Evolutionary conservation across 2,113 vertebrate species (phyloP).

Genomic region (Cyanoramphus novaezelandiae): DNA sequence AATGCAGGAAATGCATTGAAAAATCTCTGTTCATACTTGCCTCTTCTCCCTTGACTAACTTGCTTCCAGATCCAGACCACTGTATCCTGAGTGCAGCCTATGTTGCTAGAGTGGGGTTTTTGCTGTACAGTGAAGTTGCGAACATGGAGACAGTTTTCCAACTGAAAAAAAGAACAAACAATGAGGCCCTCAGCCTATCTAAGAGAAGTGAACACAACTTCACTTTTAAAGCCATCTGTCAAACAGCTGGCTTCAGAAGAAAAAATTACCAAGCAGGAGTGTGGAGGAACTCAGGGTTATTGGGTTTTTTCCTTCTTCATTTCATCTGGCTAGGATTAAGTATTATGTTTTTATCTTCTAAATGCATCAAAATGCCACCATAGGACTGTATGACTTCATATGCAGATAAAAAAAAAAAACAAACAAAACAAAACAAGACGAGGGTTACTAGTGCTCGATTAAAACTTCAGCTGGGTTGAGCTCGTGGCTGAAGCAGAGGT

Average conservation of each 20-base stretch:
- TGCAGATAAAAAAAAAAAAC: background rate
- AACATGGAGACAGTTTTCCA: background rate
- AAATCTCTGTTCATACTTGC: background rate
- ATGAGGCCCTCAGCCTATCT: background rate
- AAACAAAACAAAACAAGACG: background rate
- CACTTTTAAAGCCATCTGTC: slow-evolving; percentile 47
- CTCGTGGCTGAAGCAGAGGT: background rate
- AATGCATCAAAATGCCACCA: slow-evolving; percentile 29
- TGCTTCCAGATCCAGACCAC: background rate
- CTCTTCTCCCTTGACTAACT: background rate
- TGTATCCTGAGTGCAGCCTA: background rate
- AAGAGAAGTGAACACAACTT: background rate
- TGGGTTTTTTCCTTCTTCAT: background rate
- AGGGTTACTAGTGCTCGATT: background rate
- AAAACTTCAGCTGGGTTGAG: background rate
- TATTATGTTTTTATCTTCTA: slow-evolving; percentile 46
- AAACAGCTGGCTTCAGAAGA: slow-evolving; percentile 39
- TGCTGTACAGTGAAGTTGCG: background rate
- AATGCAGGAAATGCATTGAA: background rate
- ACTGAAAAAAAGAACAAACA: background rate
- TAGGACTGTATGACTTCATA: slow-evolving; percentile 33
- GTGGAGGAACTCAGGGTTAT: background rate
- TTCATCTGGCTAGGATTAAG: slow-evolving; percentile 58
- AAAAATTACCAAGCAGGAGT: slow-evolving; percentile 12
- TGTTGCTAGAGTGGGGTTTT: background rate